A percentile compares a stretch with the other conserved stretches of the same genome.
Conservation (phyloP, 2,888 invertebrate genomes). For the Synanthedon vespiformis region DNA sequence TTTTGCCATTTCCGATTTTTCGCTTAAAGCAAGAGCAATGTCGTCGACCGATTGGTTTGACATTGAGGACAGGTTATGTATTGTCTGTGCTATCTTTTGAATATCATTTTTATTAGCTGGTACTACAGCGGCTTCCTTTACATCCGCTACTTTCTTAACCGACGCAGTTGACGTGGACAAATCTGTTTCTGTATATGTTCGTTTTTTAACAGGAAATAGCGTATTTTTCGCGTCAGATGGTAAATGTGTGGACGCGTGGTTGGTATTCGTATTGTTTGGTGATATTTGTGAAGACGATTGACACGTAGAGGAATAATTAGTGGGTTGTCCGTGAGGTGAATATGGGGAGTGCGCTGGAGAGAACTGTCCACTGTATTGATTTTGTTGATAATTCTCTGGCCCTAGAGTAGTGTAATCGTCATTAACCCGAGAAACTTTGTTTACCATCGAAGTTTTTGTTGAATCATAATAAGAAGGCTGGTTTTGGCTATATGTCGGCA, state of each 20-base stretch:
- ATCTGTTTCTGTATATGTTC: constrained; percentile 69
- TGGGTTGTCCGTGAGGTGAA: constrained; percentile 30
- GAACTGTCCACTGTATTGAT: constrained; percentile 45
- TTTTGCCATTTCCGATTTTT: constrained; percentile 51
- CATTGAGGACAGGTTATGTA: constrained; percentile 24
- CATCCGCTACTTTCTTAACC: constrained; percentile 26
- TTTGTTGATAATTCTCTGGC: constrained; percentile 67
- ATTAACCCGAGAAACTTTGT: constrained; percentile 56
- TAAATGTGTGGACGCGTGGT: constrained; percentile 17
- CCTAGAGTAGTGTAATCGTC: constrained; percentile 69
- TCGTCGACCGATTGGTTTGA: constrained; percentile 42
- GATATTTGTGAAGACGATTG: constrained; percentile 32
- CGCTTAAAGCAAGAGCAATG: constrained; percentile 49
- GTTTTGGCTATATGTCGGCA: constrained; percentile 55
- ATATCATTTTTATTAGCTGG: constrained; percentile 33
- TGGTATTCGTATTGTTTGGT: constrained; percentile 26
- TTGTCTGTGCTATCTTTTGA: constrained; percentile 26
- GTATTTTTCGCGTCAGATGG: constrained; percentile 37
- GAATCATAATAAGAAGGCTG: constrained; percentile 74
- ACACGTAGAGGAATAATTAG: constrained; percentile 42
- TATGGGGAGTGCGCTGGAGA: constrained; percentile 49
- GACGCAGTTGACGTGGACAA: constrained; percentile 27
- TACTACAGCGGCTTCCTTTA: constrained; percentile 19
- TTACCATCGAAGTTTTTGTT: constrained; percentile 51
- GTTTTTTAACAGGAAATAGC: constrained; percentile 74